Percentiles rank a stretch among this genome's conserved stretches.
Conservation (phyloP, 64 coral and sea anemone genomes). For the Montipora efflorescens region DNA sequence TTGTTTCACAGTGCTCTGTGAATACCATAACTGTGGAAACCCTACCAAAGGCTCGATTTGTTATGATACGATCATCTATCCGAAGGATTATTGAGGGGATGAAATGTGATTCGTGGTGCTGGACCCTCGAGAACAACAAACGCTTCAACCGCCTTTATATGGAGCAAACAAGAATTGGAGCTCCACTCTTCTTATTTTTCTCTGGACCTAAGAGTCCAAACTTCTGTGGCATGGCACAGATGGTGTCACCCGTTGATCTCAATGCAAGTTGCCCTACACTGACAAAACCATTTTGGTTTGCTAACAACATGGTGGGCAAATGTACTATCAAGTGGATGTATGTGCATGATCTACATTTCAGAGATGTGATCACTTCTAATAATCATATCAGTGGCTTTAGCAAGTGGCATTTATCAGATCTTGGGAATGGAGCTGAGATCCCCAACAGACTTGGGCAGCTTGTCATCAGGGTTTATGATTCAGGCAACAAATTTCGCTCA, state of each 20-base stretch:
- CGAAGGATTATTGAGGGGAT: background rate
- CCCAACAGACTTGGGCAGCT: constrained; percentile 12
- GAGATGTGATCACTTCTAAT: background rate
- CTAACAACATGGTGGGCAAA: background rate
- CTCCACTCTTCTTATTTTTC: constrained; percentile 18
- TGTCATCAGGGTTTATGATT: background rate
- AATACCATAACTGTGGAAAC: background rate
- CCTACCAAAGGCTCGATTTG: background rate
- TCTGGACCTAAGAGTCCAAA: background rate
- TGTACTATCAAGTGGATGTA: constrained; percentile 31
- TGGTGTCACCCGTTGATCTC: background rate
- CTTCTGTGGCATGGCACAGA: constrained; percentile 28
- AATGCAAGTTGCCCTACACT: background rate
- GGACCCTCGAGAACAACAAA: background rate
- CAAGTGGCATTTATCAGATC: background rate
- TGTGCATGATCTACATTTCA: background rate
- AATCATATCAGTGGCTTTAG: background rate
- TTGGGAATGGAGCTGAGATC: background rate
- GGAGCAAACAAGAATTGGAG: background rate
- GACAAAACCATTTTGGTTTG: constrained; percentile 1
- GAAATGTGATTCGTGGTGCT: constrained; percentile 25
- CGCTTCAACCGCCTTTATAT: background rate
- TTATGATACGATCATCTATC: background rate
- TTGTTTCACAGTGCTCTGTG: constrained; percentile 1
- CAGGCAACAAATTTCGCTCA: background rate